Evolutionary conservation across 2,888 invertebrate genomes (phyloP).

Genomic region (Lasioglossum zephyrum): DNA sequence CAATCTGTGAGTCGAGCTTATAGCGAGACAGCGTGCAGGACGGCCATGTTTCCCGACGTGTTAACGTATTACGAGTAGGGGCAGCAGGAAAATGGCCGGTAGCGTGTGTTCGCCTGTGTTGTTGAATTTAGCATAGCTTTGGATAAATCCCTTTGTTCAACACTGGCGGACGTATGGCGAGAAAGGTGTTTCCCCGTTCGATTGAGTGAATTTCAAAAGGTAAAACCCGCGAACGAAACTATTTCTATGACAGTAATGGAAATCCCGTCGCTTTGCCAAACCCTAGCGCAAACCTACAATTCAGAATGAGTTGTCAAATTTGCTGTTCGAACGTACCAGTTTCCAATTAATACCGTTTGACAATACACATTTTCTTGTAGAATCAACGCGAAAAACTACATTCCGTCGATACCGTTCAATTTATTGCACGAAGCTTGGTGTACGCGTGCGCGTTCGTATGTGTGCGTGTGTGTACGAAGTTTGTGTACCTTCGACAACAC

Average conservation of each 20-base stretch:
- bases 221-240: conserved; percentile 37
- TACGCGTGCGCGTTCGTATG: not conserved
- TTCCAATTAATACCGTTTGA: not conserved
- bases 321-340: not conserved
- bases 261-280: conserved; percentile 10
- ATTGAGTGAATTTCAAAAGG: conserved; percentile 53
- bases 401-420: not conserved
- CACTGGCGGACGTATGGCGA: conserved; percentile 31
- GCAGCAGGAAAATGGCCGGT: conserved; percentile 80
- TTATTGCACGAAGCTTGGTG: not conserved
- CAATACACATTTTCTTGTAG: not conserved
- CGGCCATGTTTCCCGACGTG: conserved; percentile 58
- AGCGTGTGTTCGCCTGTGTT: conserved; percentile 76
- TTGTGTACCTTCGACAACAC: conserved; percentile 1
- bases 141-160: conserved; percentile 20
- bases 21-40: not conserved
- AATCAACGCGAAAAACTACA: not conserved
- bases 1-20: not conserved
- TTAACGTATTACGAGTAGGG: conserved; percentile 52
- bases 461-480: not conserved
- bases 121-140: conserved; percentile 61
- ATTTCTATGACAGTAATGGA: not conserved
- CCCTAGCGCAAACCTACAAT: conserved; percentile 13
- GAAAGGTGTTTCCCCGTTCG: conserved; percentile 29
- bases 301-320: conserved; percentile 43